Percentiles rank a stretch among this genome's conserved stretches.
phyloP scores from a whole-genome alignment of 2,113 vertebrate genomes.

The Calonectris borealis region DNA sequence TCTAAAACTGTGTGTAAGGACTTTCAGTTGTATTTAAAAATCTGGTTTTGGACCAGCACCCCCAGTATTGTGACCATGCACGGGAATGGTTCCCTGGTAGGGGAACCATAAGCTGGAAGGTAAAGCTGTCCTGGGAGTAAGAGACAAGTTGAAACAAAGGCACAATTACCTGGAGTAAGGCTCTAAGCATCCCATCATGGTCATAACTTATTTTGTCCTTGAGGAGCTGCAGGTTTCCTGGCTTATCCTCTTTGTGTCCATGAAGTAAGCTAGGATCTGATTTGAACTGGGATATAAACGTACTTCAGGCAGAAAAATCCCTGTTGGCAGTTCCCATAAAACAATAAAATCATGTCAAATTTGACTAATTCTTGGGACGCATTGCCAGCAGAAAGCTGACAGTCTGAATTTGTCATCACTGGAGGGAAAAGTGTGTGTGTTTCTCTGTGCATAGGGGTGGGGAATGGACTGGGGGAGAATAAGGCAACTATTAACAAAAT shows the following conservation, averaged over 20 bases:
- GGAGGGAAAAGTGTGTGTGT: slow-evolving; percentile 44
- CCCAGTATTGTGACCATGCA: not conserved
- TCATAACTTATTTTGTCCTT: slow-evolving; percentile 1
- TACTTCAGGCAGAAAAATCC: slow-evolving; percentile 66
- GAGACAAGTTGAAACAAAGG: not conserved
- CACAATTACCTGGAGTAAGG: not conserved
- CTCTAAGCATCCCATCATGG: not conserved
- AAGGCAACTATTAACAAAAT: slow-evolving; percentile 62
- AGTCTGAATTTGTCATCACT: slow-evolving; percentile 63
- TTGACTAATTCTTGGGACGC: slow-evolving; percentile 61
- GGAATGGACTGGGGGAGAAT: slow-evolving; percentile 18
- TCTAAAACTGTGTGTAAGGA: not conserved
- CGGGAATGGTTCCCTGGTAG: not conserved
- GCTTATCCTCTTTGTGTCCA: slow-evolving; percentile 16
- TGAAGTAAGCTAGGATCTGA: slow-evolving; percentile 40
- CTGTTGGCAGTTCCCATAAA: slow-evolving; percentile 67
- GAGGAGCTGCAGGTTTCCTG: slow-evolving; percentile 26
- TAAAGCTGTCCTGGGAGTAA: not conserved
- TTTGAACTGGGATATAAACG: slow-evolving; percentile 57
- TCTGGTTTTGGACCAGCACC: not conserved
- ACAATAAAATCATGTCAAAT: slow-evolving; percentile 71
- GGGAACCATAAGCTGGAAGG: not conserved
- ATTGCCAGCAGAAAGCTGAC: slow-evolving; percentile 64
- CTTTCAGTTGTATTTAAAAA: not conserved
- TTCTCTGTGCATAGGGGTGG: not conserved